Base-by-base conservation (phyloP, 2,113 vertebrate species). In the Vidua chalybeata region DNA sequence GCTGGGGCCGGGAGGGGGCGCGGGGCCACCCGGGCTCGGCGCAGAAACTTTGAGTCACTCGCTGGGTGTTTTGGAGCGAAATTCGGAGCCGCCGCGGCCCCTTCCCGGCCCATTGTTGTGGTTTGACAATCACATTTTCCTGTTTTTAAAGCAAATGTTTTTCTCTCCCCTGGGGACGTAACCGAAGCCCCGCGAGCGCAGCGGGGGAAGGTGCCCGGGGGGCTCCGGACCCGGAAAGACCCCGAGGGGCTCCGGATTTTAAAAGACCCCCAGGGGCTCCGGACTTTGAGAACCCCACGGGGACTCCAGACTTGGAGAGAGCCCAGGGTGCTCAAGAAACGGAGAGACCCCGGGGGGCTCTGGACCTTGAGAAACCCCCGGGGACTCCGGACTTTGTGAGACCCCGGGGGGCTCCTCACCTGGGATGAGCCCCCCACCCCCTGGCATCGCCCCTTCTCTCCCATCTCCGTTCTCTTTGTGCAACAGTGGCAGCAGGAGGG, bases 81-180 rank as follows among this genome's bases (percentile, higher is more conserved):
- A 90, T 84, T 90, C 72, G 79, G 87, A 90, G 93, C 91, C 4
- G 78, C 90, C 77, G 93, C 79, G 13, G 90, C 87, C 89, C 75
- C 85, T 96, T 96, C 87, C 93, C 87, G n/a, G 94, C 91, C 93
- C 96, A 92, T 87, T 89, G 96, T 96, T 97, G 96, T 96, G 97
- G 97, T 96, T 97, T 97, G 84, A 97, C 95, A 95, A 97, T 97
- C 96, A 97, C 96, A 96, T 97, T 97, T 97, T 97, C 95, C 97
- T 97, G 95, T 97, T 96, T 96, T 94, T 85, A 49, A 86, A 91
- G 41, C 54, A 19, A 74, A 75, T 94, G 93, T 93, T 94, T 95
- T 95, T 89, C 92, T 94, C 93, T 90, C 68, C 85, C 72, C 58
- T 1, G 87, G 82, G 86, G 78, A 82, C 37, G 67, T 17, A 75